Evolutionary conservation across 2,113 vertebrate genomes (phyloP), one percentile per base, ranked within the genome.

Genomic region (Hippocampus mohnikei): DNA sequence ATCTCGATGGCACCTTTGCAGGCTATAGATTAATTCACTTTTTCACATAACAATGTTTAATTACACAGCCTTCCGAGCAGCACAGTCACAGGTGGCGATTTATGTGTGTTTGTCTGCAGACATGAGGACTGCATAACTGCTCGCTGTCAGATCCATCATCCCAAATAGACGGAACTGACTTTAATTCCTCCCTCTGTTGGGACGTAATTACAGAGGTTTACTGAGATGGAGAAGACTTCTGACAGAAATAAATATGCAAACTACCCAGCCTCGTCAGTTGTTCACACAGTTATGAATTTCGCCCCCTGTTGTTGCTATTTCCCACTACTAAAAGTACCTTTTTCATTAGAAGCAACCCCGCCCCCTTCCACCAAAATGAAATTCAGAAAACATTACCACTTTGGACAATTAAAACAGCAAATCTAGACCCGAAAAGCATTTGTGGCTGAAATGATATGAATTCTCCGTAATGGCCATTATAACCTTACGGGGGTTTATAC

Each of bases 21-120:
- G 80, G 84, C 85, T 85, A 82, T 81, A 79, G 85, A 88, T 87
- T 86, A 80, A 88, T 90, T 88, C 84, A 86, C 83, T 87, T 83
- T 85, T 83, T 84, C 84, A 81, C 84, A 88, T 89, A 88, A 89
- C 86, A 88, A 87, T 87, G 86, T 89, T 89, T 90, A 89, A 90
- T 90, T 90, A 88, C 85, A 85, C 84, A 84, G 85, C 85, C 84
- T 85, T 90, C 86, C 84, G 87, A 87, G 83, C 85, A 76, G 82
- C 76, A 44, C 85, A 80, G 84, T 88, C 88, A 87, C 78, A 71
- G 77, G 79, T 81, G 58, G 72, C 85, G 84, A 87, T 87, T 88
- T 88, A 87, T 88, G 80, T 73, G 74, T 87, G 88, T 88, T 88
- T 87, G 85, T 87, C 89, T 88, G 88, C 85, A 87, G 83, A 89